Evolutionary conservation across 2,888 invertebrate species (phyloP), one percentile per base, ranked within the genome.

Genomic region (Smittia aterrima): DNA sequence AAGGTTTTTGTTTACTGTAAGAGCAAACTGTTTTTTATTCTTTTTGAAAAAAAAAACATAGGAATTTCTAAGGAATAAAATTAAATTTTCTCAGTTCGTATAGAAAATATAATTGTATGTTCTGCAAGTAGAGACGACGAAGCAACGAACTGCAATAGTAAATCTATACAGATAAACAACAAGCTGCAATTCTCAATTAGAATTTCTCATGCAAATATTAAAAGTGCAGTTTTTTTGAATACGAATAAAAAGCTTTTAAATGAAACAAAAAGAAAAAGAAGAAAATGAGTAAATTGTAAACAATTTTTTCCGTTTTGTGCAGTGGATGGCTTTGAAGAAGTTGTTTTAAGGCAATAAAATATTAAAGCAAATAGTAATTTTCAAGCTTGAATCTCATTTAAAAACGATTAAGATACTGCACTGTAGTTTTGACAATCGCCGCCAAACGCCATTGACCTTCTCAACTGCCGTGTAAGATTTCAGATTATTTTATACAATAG

Each of bases 151-250:
- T 53, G 53, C 13, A 20, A 27, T 22, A 54, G n/a, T 18, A 20
- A n/a, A 53, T 24, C 24, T 41, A 27, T 25, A 38, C 41, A 70
- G 27, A 70, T 54, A 70, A 54, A 54, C 66, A 66, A 27, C 66
- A 7, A 70, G 20, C 68, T 41, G 41, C 53, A 70, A 70, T 53
- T 70, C 70, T n/a, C n/a, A n/a, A n/a, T n/a, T n/a, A n/a, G n/a
- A n/a, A n/a, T n/a, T n/a, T n/a, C n/a, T 53, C 54, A 70, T 70
- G 70, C 54, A 70, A 70, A 70, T 70, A 70, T 20, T 64, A 25
- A 24, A 70, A 32, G 41, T 70, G 70, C 70, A 70, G 13, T 70
- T 54, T 41, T 47, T 47, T 47, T 16, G 70, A 54, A 58, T 58
- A 25, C n/a, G 20, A 54, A 41, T 4, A 41, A 47, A 67, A 24